These are phyloP conservation scores for Kradibia gibbosae DNA, from an alignment of 1,140 invertebrate species.

Conservation along the genomic window DNA sequence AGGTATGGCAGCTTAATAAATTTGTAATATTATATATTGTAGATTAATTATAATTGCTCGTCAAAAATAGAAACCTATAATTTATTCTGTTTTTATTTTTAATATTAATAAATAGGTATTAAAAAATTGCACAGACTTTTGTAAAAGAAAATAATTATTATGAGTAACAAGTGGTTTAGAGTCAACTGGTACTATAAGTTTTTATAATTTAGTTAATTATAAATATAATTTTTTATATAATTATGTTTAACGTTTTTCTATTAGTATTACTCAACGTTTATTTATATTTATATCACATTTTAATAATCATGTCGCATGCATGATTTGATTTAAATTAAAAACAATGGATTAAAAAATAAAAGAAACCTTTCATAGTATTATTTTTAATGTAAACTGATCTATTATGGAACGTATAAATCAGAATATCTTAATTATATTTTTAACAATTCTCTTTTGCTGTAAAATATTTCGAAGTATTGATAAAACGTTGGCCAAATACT, in stretches of 20 bases:
- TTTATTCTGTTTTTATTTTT: constrained; percentile 5
- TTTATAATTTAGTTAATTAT: too few species aligned
- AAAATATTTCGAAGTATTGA: not conserved
- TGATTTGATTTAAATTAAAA: too few species aligned
- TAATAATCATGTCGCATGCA: too few species aligned
- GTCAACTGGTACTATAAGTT: not conserved
- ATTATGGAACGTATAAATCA: too few species aligned
- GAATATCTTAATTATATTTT: not conserved
- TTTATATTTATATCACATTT: too few species aligned
- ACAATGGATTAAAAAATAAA: too few species aligned
- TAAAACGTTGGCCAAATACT: not conserved
- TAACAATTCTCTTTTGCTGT: not conserved
- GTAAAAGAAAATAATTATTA: not conserved
- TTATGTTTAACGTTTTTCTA: not conserved
- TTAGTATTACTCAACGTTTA: not conserved
- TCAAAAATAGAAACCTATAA: constrained; percentile 31
- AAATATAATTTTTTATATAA: too few species aligned
- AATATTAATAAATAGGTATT: not conserved
- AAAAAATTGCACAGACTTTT: constrained; percentile 18
- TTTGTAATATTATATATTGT: not conserved
- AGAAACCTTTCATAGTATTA: too few species aligned
- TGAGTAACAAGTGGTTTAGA: not conserved
- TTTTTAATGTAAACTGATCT: too few species aligned
- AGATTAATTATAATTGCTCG: not conserved
- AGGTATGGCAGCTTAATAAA: constrained; percentile 7